A percentile compares a stretch with the other conserved stretches of the same genome.
Evolutionary conservation across 1,140 invertebrate genomes (phyloP).

Genomic region (Popillia japonica): DNA sequence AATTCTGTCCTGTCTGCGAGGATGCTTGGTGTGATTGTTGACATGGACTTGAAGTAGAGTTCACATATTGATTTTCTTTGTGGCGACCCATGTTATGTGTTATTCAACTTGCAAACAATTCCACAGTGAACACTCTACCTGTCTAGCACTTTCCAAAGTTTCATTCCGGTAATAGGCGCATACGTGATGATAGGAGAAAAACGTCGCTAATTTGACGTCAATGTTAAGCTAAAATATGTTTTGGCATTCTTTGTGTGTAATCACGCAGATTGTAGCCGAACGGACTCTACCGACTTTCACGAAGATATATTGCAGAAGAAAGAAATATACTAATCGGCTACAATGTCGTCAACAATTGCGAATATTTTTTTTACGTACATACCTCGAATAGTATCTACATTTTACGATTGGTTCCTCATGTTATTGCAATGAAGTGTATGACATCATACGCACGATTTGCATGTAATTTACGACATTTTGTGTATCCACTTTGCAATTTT

Average conservation of each 20-base stretch:
- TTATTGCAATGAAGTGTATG: constrained; percentile 20
- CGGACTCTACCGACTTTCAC: not conserved
- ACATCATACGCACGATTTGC: constrained; percentile 28
- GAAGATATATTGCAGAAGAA: not conserved
- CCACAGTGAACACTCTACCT: no score
- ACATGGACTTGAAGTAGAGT: no score
- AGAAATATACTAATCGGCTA: not conserved
- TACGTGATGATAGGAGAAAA: no score
- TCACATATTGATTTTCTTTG: no score
- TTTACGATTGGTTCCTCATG: constrained; percentile 16
- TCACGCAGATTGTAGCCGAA: not conserved
- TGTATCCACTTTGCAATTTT: constrained; percentile 17
- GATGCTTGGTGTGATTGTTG: no score
- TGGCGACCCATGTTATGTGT: no score
- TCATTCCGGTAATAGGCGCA: no score
- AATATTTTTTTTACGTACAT: not conserved
- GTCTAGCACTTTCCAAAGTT: no score
- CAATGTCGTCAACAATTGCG: not conserved
- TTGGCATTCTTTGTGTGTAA: not conserved
- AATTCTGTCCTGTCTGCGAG: no score
- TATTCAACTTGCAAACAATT: no score
- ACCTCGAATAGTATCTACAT: not conserved
- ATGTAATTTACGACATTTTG: constrained; percentile 26
- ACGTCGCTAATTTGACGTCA: no score
- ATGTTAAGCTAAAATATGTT: no score